A percentile compares a stretch with the other conserved stretches of the same genome.
phyloP scores from a whole-genome alignment of 2,113 vertebrate genomes.

The Orthochromis indermauri region DNA sequence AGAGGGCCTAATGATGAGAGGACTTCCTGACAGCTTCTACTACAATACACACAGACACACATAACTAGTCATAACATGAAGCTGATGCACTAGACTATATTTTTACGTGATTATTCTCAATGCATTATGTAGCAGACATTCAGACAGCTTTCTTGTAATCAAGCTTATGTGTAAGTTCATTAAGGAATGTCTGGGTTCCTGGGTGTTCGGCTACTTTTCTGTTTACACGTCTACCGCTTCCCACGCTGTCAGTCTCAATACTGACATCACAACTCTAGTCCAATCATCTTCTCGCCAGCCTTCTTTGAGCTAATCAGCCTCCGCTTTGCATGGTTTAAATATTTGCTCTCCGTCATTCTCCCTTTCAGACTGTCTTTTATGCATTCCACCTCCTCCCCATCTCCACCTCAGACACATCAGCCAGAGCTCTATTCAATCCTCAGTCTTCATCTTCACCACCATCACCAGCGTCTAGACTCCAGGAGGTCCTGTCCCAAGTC shows the following conservation, averaged over 20 bases:
- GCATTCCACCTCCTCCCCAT: neutral
- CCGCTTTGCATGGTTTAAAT: neutral
- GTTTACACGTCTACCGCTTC: neutral
- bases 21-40: constrained; percentile 51
- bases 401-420: neutral
- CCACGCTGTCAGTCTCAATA: neutral
- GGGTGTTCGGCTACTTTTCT: neutral
- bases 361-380: neutral
- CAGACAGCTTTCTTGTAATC: neutral
- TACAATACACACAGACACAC: neutral
- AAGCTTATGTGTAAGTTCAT: neutral
- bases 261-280: neutral
- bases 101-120: neutral
- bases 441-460: neutral
- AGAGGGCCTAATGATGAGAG: constrained; percentile 61
- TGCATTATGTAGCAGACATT: neutral
- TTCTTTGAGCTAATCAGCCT: neutral
- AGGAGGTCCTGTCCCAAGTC: neutral
- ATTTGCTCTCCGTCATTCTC: neutral
- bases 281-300: neutral
- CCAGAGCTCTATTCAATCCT: neutral
- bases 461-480: neutral
- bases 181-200: neutral
- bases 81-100: neutral
- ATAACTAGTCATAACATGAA: neutral